Conservation (phyloP, 2,888 invertebrate species). For the Polydrusus tereticollis region DNA sequence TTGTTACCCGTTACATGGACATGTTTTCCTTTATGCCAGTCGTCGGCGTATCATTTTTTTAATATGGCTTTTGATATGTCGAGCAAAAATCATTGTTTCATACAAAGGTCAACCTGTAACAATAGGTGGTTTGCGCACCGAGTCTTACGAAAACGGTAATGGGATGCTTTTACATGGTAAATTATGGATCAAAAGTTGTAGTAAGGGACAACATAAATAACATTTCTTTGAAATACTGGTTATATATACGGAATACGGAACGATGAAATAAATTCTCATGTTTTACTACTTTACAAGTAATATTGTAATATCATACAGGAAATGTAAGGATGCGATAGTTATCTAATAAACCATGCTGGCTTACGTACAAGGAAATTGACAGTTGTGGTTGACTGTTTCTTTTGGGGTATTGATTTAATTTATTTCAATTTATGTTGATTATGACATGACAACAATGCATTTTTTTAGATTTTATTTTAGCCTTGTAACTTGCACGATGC, state of each 20-base stretch:
- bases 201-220: too few species aligned
- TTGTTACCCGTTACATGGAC: conserved; percentile 15
- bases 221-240: too few species aligned
- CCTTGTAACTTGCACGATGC: neutral
- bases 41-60: conserved; percentile 3
- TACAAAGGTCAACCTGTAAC: conserved; percentile 24
- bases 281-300: too few species aligned
- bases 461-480: neutral
- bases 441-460: conserved; percentile 4
- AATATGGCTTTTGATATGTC: conserved; percentile 21
- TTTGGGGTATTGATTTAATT: neutral
- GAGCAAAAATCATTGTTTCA: conserved; percentile 18
- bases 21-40: conserved; percentile 10
- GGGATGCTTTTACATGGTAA: neutral
- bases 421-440: neutral
- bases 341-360: neutral
- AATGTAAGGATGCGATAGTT: neutral
- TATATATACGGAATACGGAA: too few species aligned
- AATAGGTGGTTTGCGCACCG: conserved; percentile 2
- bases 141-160: neutral
- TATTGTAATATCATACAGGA: neutral
- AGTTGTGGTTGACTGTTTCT: neutral
- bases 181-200: neutral
- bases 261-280: too few species aligned
- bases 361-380: neutral